Conservation (phyloP, 2,888 invertebrate genomes). For the Pristionchus fissidentatus region DNA sequence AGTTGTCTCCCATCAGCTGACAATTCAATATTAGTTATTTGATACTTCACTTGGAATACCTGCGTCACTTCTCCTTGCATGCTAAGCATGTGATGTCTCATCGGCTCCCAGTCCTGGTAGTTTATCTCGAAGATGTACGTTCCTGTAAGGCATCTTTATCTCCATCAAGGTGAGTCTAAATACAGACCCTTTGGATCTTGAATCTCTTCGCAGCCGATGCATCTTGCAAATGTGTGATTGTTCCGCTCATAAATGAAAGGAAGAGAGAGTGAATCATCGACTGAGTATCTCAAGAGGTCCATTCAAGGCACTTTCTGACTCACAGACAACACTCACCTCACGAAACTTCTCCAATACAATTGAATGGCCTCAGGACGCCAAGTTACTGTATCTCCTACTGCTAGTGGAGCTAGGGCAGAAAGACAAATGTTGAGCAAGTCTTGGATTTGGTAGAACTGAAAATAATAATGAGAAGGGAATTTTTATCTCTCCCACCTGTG, state of each 20-base stretch:
- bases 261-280: conserved; percentile 66
- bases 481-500: conserved; percentile 55
- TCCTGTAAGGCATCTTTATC: conserved; percentile 44
- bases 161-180: background rate
- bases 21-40: conserved; percentile 21
- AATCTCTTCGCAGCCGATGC: conserved; percentile 70
- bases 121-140: conserved; percentile 69
- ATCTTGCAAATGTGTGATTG: conserved; percentile 67
- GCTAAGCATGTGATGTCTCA: conserved; percentile 68
- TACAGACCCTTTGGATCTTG: conserved; percentile 65
- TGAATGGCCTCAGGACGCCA: conserved; percentile 69
- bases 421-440: conserved; percentile 61
- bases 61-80: conserved; percentile 69
- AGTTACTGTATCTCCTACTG: conserved; percentile 56
- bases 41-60: conserved; percentile 49
- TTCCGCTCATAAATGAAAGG: conserved; percentile 72
- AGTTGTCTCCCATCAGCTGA: conserved; percentile 66
- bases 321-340: conserved; percentile 53
- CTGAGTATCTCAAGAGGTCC: conserved; percentile 49
- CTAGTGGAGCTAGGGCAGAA: conserved; percentile 53
- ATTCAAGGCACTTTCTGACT: background rate
- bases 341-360: conserved; percentile 68
- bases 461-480: background rate
- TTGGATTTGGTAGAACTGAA: conserved; percentile 67
- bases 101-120: conserved; percentile 68